Percentiles rank a stretch among this genome's conserved stretches.
Conservation (phyloP, 2,797 vertebrate species). For the Trichosurus vulpecula region DNA sequence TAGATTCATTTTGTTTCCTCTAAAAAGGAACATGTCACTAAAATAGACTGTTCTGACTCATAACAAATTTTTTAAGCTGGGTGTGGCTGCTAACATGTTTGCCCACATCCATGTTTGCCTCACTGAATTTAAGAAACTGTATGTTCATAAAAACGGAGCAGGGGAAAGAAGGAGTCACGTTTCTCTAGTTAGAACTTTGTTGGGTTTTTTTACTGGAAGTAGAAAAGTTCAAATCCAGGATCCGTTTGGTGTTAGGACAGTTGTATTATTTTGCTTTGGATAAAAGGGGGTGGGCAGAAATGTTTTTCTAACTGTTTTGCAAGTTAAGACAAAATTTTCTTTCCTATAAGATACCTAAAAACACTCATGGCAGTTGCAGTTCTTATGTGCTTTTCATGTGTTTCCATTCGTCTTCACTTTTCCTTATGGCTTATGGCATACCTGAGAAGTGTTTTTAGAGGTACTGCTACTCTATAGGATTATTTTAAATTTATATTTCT, state of each 20-base stretch:
- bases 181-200: conserved; percentile 33
- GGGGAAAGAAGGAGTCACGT: conserved; percentile 46
- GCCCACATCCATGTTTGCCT: conserved; percentile 64
- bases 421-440: not conserved
- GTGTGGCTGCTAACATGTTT: conserved; percentile 68
- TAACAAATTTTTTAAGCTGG: conserved; percentile 66
- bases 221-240: conserved; percentile 25
- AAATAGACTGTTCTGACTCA: conserved; percentile 55
- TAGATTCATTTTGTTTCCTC: conserved; percentile 34
- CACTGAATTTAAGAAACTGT: conserved; percentile 46
- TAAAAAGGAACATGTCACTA: conserved; percentile 35
- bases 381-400: not conserved
- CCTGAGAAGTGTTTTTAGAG: not conserved
- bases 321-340: not conserved
- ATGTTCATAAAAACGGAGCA: conserved; percentile 28
- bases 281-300: not conserved
- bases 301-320: conserved; percentile 9
- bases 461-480: not conserved
- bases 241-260: conserved; percentile 9
- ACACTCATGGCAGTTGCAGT: not conserved
- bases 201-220: conserved; percentile 26
- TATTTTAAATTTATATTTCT: not conserved
- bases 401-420: conserved; percentile 6
- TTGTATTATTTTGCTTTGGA: not conserved
- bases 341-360: conserved; percentile 20